Evolutionary conservation across 2,797 vertebrate species (phyloP).

Genomic region (Acanthis flammea): DNA sequence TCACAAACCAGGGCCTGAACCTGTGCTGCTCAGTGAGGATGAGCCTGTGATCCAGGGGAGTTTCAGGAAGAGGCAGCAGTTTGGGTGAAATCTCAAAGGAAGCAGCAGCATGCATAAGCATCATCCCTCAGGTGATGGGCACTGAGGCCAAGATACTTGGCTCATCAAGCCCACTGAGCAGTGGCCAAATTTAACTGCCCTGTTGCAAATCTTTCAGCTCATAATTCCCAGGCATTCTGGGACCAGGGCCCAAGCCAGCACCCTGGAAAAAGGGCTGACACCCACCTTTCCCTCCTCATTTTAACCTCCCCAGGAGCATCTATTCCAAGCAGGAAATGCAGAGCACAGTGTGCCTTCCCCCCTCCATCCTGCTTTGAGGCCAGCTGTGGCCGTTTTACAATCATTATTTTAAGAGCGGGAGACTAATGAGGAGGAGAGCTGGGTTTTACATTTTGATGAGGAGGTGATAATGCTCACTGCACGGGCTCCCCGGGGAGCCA

Average conservation of each 20-base stretch:
- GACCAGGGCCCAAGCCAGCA: not conserved
- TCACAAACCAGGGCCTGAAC: not conserved
- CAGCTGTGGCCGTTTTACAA: not conserved
- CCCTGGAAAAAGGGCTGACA: not conserved
- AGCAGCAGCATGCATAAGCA: not conserved
- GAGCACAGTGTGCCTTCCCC: rapidly evolving
- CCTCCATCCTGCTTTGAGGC: not conserved
- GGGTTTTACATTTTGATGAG: slow-evolving; percentile 34
- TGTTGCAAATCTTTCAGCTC: not conserved
- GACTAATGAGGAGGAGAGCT: slow-evolving; percentile 39
- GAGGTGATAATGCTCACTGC: not conserved
- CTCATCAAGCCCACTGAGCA: not conserved
- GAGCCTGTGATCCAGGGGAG: not conserved
- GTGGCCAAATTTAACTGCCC: not conserved
- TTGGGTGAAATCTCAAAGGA: not conserved
- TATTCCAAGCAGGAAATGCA: not conserved
- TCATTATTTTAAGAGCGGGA: slow-evolving; percentile 21
- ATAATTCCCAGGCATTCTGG: not conserved
- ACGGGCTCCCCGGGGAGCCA: not conserved
- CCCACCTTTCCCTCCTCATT: rapidly evolving
- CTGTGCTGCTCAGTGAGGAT: not conserved
- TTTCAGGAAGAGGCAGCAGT: not conserved
- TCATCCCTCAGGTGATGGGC: not conserved
- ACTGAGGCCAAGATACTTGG: rapidly evolving
- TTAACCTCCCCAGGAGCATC: not conserved